These are phyloP conservation scores for Drosophila rellima DNA, from an alignment of 2,888 invertebrate genomes.

Conservation along the genomic window DNA sequence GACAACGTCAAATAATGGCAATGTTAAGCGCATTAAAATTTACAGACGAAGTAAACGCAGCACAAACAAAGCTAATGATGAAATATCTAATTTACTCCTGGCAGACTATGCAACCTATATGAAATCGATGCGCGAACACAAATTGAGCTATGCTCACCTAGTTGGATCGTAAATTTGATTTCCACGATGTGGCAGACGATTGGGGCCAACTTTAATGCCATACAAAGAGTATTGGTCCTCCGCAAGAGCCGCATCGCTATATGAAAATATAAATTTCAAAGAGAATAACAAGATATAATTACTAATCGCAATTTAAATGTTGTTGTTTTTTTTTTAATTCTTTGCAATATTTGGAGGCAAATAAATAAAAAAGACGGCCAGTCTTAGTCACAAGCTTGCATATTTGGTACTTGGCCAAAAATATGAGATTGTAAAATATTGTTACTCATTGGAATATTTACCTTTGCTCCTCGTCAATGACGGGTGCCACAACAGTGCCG, in stretches of 20 bases:
- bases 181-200: slow-evolving; percentile 86
- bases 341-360: no score
- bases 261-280: background rate
- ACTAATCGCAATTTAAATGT: background rate
- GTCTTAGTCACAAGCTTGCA: no score
- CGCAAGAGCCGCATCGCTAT: slow-evolving; percentile 89
- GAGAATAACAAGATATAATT: background rate
- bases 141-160: slow-evolving; percentile 75
- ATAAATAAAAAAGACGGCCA: no score
- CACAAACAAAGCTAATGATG: background rate
- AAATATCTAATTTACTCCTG: slow-evolving; percentile 15
- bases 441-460: slow-evolving; percentile 36
- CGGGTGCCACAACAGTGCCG: slow-evolving; percentile 91
- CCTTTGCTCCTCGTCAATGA: slow-evolving; percentile 95
- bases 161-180: slow-evolving; percentile 86
- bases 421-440: no score
- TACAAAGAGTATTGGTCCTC: slow-evolving; percentile 91
- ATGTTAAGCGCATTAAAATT: slow-evolving; percentile 84
- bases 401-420: no score
- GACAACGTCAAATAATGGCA: slow-evolving; percentile 67
- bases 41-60: slow-evolving; percentile 77
- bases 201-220: slow-evolving; percentile 88
- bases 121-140: slow-evolving; percentile 55
- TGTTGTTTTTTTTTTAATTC: no score
- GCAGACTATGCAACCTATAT: slow-evolving; percentile 60